These are phyloP conservation scores for Orthosia gracilis DNA, from an alignment of 2,888 invertebrate species.

Conservation along the genomic window DNA sequence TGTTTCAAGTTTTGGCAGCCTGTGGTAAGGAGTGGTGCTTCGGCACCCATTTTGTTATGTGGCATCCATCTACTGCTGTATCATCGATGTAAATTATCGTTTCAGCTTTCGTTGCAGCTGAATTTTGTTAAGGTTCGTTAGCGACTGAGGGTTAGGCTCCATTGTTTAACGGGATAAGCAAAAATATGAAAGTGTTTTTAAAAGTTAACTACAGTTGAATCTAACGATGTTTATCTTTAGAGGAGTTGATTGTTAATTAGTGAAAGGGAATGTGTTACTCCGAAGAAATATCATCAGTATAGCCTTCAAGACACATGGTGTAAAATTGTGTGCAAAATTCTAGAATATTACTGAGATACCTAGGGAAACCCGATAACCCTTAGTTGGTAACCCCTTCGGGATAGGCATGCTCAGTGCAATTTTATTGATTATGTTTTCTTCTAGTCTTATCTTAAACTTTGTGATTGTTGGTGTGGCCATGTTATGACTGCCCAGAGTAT, in stretches of 20 bases:
- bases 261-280: neutral
- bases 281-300: neutral
- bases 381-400: neutral
- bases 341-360: neutral
- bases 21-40: neutral
- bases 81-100: constrained; percentile 62
- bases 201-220: neutral
- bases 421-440: no score
- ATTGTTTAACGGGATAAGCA: constrained; percentile 23
- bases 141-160: constrained; percentile 2
- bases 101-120: constrained; percentile 42
- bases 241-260: neutral
- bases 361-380: neutral
- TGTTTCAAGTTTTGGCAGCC: neutral
- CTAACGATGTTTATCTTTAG: neutral
- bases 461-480: no score
- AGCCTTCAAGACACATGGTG: neutral
- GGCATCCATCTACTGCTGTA: constrained; percentile 54
- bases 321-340: neutral
- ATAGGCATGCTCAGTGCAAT: no score
- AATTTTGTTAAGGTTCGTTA: constrained; percentile 49
- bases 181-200: neutral
- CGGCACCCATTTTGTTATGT: neutral
- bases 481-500: no score
- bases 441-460: no score